Percentiles rank a stretch among this genome's conserved stretches.
These are phyloP conservation scores for Anoncus sp. DNA, from an alignment of 2,888 invertebrate species.

Conservation along the genomic window DNA sequence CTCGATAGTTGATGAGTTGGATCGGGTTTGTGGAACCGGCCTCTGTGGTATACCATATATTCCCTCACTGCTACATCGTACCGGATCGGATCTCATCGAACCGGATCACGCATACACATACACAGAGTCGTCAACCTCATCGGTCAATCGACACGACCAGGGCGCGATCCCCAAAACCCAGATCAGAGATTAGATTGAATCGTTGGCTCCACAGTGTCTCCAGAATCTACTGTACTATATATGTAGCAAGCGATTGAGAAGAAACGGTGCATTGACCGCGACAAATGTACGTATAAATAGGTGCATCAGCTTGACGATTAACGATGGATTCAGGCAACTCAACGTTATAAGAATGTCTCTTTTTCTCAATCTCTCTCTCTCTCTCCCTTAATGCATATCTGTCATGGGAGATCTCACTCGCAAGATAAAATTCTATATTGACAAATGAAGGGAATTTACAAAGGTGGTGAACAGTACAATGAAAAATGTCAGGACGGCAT, in stretches of 20 bases:
- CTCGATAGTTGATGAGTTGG: conserved; percentile 61
- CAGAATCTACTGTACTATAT: conserved; percentile 8
- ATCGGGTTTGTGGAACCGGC: conserved; percentile 17
- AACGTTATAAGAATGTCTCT: conserved; percentile 7
- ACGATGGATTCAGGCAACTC: neutral
- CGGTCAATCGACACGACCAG: conserved; percentile 51
- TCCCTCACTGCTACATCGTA: conserved; percentile 30
- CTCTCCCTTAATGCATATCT: no score
- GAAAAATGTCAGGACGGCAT: neutral
- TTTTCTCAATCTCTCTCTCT: neutral
- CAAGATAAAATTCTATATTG: neutral
- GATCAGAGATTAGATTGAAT: conserved; percentile 60
- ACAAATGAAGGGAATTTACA: neutral
- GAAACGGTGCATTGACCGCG: conserved; percentile 27
- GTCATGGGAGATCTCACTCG: conserved; percentile 43
- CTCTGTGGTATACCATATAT: conserved; percentile 34
- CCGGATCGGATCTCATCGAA: conserved; percentile 46
- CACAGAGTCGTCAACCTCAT: conserved; percentile 38
- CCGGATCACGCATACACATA: conserved; percentile 21
- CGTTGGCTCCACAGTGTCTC: conserved; percentile 37
- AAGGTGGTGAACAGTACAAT: neutral
- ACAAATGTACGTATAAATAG: conserved; percentile 16
- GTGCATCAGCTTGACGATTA: conserved; percentile 33
- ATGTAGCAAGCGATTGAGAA: conserved; percentile 11
- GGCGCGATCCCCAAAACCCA: conserved; percentile 45